Conservation (phyloP, 2,113 vertebrate species). For the Chrysochloris asiatica region DNA sequence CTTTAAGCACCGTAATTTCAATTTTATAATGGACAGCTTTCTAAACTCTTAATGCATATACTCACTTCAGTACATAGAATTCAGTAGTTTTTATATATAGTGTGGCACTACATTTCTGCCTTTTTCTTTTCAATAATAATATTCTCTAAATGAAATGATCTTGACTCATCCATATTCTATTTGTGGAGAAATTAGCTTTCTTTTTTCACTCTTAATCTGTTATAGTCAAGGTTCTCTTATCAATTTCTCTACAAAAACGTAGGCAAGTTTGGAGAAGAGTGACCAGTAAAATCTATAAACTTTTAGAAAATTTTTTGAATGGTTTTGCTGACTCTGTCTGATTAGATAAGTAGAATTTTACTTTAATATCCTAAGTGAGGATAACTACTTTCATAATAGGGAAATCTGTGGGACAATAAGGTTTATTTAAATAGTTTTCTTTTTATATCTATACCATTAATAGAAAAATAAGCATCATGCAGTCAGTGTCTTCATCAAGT, state of each 20-base stretch:
- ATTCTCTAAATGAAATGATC: background rate
- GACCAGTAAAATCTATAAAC: background rate
- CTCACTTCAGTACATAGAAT: background rate
- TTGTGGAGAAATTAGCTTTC: background rate
- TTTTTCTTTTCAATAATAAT: conserved; percentile 10
- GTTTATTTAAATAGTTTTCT: conserved; percentile 18
- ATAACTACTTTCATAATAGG: too few relatives aligned
- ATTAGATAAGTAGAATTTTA: conserved; percentile 23
- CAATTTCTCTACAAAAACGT: background rate
- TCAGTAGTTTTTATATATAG: conserved; percentile 5
- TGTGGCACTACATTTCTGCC: background rate
- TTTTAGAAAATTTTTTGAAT: conserved; percentile 2
- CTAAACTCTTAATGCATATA: background rate
- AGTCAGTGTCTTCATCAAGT: background rate
- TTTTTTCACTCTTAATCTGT: background rate
- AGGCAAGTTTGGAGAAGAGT: background rate
- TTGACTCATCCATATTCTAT: background rate
- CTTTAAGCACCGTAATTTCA: background rate
- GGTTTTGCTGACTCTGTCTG: background rate
- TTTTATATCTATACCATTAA: background rate
- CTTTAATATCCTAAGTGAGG: background rate
- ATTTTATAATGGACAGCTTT: background rate
- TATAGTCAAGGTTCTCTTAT: background rate
- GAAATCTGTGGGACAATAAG: background rate
- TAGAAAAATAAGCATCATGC: background rate